Conservation (phyloP, 2,797 vertebrate species). For the Vipera ursinii region DNA sequence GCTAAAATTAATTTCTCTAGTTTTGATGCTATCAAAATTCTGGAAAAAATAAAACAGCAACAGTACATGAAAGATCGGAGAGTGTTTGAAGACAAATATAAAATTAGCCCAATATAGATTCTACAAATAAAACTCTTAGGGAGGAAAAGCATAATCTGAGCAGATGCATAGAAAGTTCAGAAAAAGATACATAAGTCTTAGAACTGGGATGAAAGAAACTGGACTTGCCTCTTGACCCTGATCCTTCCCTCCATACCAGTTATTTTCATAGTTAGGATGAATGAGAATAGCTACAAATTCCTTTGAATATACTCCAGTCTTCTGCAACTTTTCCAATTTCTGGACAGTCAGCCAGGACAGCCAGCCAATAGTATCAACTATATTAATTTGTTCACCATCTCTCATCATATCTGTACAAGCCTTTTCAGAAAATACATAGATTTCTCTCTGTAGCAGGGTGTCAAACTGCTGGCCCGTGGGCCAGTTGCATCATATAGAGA, state of each 20-base stretch:
- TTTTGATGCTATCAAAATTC: constrained; percentile 12
- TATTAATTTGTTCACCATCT: neutral
- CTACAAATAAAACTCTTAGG: neutral
- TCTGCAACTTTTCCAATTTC: neutral
- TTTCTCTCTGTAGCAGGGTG: neutral
- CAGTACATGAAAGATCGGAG: constrained; percentile 2
- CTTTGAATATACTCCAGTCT: neutral
- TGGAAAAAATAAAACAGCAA: constrained; percentile 15
- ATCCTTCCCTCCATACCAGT: neutral
- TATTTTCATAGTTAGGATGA: neutral
- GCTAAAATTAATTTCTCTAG: constrained; percentile 17
- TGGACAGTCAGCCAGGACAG: neutral
- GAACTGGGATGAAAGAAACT: neutral
- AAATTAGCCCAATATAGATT: constrained; percentile 7
- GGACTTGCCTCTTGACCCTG: neutral
- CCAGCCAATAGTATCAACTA: neutral
- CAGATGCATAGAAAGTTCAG: neutral
- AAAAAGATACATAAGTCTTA: neutral
- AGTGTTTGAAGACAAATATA: neutral
- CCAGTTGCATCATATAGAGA: no score
- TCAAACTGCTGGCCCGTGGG: no score
- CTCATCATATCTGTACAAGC: neutral
- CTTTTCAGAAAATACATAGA: neutral
- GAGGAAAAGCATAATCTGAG: neutral
- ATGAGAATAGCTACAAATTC: neutral